phyloP scores from a whole-genome alignment of 2,113 vertebrate genomes.

The Labrus mixtus region DNA sequence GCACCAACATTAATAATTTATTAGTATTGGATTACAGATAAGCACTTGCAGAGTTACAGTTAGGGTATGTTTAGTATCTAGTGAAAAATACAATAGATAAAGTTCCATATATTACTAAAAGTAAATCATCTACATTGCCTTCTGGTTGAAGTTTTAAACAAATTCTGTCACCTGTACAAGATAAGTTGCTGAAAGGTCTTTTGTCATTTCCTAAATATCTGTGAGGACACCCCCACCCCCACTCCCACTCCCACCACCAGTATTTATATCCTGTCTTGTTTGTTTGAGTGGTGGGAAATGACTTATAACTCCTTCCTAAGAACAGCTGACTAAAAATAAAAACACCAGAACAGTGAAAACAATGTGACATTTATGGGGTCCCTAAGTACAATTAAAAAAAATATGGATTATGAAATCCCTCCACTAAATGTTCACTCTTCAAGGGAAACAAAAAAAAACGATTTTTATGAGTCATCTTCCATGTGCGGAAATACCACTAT shows the following conservation, averaged over 20 bases:
- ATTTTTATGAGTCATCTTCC: constrained; percentile 59
- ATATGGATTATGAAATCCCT: neutral
- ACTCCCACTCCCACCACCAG: too few relatives aligned
- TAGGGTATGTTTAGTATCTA: neutral
- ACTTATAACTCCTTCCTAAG: too few relatives aligned
- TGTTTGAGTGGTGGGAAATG: too few relatives aligned
- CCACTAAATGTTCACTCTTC: constrained; percentile 13
- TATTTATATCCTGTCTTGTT: too few relatives aligned
- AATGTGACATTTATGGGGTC: neutral
- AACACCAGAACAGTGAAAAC: neutral
- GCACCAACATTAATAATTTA: neutral
- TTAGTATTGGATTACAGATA: neutral
- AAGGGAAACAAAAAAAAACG: neutral
- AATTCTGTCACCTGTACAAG: too few relatives aligned
- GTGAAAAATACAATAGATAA: too few relatives aligned
- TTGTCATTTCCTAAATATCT: too few relatives aligned
- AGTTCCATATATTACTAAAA: too few relatives aligned
- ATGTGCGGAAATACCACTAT: constrained; percentile 65
- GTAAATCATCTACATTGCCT: too few relatives aligned
- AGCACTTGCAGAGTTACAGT: neutral
- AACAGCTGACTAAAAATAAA: neutral
- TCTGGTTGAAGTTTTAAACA: too few relatives aligned
- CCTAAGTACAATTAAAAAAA: neutral
- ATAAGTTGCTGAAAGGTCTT: too few relatives aligned
- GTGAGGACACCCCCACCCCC: too few relatives aligned